Base-by-base conservation (phyloP, 2,797 vertebrate species). In the Poecile montanus region DNA sequence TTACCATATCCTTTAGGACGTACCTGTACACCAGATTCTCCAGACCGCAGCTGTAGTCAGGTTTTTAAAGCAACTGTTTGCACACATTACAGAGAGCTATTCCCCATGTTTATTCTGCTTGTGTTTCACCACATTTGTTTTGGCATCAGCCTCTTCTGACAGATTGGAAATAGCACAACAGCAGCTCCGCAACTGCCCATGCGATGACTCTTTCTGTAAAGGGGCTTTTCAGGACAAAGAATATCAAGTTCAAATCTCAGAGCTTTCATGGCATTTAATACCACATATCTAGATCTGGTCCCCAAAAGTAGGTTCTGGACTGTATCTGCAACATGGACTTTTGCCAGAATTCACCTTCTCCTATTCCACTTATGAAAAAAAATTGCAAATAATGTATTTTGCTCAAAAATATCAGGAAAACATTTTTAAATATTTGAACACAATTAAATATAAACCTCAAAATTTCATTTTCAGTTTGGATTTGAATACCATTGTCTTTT, bases 141-240 rank as follows among this genome's bases (percentile, higher is more conserved):
- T 78, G 91, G 71, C 77, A 90, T 17, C 4, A 0, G 25, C 34
- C 22, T 34, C 57, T 53, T 15, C 22, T 67, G 50, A 12, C 81
- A 79, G 88, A 12, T 3, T 83, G 75, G 61, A 36, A 89, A 60
- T 2, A 22, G 50, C 3, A 3, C 3, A 1, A 61, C 27, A 66
- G 71, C 65, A 77, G 72, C n/a, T 4, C 58, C 42, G 57, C 48
- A 27, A 5, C 56, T 74, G 36, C 63, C 38, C 18, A 0, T 10
- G 4, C 0, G 0, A 29, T 3, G 26, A 16, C 21, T 61, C 38
- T 2, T 13, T 36, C 36, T 34, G 16, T 10, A 17, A 51, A 34
- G 38, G 17, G 44, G 54, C 12, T 62, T 53, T 61, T 79, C 22
- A 44, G 54, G 36, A 65, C 57, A 75, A 45, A 79, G 29, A 72